Evolutionary conservation across 2,113 vertebrate species (phyloP).

Genomic region (Shinisaurus crocodilurus): DNA sequence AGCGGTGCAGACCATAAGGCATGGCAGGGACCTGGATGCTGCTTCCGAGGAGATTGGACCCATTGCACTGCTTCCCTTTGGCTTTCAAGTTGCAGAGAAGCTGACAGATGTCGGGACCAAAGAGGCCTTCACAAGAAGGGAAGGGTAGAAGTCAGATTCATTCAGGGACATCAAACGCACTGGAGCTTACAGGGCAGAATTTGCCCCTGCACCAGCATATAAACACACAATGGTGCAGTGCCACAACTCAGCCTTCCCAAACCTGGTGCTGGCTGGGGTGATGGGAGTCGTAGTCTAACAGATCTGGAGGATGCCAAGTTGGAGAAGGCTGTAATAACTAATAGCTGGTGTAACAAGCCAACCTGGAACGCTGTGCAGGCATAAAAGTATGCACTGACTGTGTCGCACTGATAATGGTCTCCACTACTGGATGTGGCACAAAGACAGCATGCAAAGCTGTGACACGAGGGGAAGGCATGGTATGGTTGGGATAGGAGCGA

Average conservation of each 20-base stretch:
- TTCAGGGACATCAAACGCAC: background rate
- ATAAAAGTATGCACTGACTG: background rate
- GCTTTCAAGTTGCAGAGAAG: constrained; percentile 33
- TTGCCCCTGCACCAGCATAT: background rate
- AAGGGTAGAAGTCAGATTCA: constrained; percentile 24
- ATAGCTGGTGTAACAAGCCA: background rate
- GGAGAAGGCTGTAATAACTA: too few relatives aligned
- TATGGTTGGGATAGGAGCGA: background rate
- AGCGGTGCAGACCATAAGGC: constrained; percentile 62
- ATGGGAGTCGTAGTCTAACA: too few relatives aligned
- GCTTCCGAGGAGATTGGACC: constrained; percentile 55
- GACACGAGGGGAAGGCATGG: background rate
- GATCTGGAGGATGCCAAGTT: too few relatives aligned
- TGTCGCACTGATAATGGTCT: background rate
- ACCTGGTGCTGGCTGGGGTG: too few relatives aligned
- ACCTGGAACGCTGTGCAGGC: background rate
- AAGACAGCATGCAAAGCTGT: background rate
- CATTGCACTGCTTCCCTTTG: constrained; percentile 26
- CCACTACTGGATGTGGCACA: background rate
- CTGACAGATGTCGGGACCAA: constrained; percentile 69
- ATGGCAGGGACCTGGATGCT: constrained; percentile 56
- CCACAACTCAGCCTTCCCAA: too few relatives aligned
- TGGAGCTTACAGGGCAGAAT: background rate
- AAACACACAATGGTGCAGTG: too few relatives aligned
- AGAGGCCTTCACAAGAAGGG: background rate